phyloP scores from a whole-genome alignment of 2,113 vertebrate genomes.

The Melanerpes formicivorus region DNA sequence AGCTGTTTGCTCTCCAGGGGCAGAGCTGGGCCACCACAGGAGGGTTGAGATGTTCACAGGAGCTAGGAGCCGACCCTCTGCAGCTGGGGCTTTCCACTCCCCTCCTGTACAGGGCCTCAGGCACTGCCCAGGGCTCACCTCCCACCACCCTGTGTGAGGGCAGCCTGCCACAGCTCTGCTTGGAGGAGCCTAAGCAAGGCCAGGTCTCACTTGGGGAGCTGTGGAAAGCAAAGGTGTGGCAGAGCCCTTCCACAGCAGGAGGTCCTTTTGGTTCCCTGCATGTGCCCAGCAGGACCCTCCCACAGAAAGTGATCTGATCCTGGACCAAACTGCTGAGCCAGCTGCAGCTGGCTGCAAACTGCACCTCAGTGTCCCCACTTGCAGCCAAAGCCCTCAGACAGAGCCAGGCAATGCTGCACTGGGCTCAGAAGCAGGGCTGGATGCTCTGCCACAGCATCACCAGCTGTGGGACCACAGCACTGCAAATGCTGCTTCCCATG shows the following conservation, averaged over 20 bases:
- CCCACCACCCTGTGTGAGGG: neutral
- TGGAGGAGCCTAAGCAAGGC: neutral
- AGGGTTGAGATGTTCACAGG: neutral
- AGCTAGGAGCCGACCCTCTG: neutral
- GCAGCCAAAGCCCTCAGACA: neutral
- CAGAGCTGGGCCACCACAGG: neutral
- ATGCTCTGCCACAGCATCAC: neutral
- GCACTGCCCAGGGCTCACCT: neutral
- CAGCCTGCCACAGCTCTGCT: neutral
- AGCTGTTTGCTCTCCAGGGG: neutral
- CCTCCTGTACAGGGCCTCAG: rapidly evolving
- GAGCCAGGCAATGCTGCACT: neutral
- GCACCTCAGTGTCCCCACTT: neutral
- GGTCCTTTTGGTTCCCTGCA: neutral
- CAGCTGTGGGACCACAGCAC: neutral
- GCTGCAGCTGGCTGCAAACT: neutral
- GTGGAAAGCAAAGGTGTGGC: neutral
- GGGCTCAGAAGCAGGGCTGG: neutral
- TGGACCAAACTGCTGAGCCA: neutral
- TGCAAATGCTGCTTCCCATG: neutral
- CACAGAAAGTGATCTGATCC: neutral
- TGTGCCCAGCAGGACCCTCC: neutral
- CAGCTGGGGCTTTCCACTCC: neutral
- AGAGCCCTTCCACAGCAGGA: neutral
- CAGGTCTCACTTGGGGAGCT: neutral